A percentile compares a stretch with the other conserved stretches of the same genome.
Conservation (phyloP, 1,140 invertebrate genomes). For the Rhyzopertha dominica region DNA sequence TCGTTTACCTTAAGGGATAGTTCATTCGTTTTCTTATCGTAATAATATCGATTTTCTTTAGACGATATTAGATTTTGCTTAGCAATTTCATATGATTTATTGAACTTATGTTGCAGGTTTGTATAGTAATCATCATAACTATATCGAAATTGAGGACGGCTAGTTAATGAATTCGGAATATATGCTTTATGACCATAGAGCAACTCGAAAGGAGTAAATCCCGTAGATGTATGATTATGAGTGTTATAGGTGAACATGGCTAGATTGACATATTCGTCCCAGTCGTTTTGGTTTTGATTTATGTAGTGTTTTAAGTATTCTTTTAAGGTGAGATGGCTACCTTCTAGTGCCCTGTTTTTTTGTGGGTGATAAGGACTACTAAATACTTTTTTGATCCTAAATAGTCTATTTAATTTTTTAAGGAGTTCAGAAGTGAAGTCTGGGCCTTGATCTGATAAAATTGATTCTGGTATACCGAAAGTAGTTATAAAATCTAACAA, state of each 20-base stretch:
- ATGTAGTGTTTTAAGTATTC: conserved; percentile 45
- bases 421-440: conserved; percentile 36
- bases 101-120: conserved; percentile 27
- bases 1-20: conserved; percentile 24
- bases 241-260: conserved; percentile 44
- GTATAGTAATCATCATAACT: conserved; percentile 29
- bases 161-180: conserved; percentile 8
- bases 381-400: conserved; percentile 31
- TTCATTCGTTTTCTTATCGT: conserved; percentile 24
- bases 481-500: conserved; percentile 30
- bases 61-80: conserved; percentile 21
- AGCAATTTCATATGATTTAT: conserved; percentile 33
- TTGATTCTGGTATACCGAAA: conserved; percentile 25
- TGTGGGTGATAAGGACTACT: conserved; percentile 33
- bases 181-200: conserved; percentile 21
- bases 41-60: conserved; percentile 27
- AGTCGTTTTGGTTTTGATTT: conserved; percentile 39
- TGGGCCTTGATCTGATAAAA: conserved; percentile 35
- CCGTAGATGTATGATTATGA: conserved; percentile 26
- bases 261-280: conserved; percentile 40
- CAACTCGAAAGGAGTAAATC: conserved; percentile 35
- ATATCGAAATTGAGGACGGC: conserved; percentile 21
- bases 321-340: conserved; percentile 39
- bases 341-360: conserved; percentile 40
- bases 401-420: conserved; percentile 31